Conservation (phyloP, 2,888 invertebrate genomes). For the Aethes cnicana region DNA sequence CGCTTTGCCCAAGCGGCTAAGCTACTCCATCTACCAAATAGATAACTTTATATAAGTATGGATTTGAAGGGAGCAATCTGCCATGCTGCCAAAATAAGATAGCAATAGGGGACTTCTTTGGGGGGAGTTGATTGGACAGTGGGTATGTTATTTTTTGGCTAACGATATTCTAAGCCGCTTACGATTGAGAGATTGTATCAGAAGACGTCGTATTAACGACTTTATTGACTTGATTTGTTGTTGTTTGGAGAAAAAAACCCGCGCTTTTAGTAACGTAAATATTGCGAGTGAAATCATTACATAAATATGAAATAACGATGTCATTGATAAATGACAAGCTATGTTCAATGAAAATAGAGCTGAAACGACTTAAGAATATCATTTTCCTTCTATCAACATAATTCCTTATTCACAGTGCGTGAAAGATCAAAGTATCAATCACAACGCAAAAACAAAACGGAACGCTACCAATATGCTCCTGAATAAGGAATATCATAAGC, state of each 20-base stretch:
- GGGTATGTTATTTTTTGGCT: conserved; percentile 29
- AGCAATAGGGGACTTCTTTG: conserved; percentile 41
- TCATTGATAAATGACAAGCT: neutral
- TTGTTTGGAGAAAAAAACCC: neutral
- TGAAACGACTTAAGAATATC: neutral
- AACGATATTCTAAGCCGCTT: conserved; percentile 27
- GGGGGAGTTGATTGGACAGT: conserved; percentile 33
- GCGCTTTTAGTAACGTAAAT: too few species aligned
- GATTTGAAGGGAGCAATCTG: conserved; percentile 69
- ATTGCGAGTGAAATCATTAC: too few species aligned
- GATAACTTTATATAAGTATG: conserved; percentile 48
- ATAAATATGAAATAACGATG: conserved; percentile 1
- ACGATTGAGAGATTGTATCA: conserved; percentile 22
- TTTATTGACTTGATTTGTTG: conserved; percentile 7
- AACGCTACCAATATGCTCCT: neutral
- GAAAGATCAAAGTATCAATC: neutral
- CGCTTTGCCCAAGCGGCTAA: conserved; percentile 63
- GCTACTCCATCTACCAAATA: conserved; percentile 22
- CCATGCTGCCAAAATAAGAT: conserved; percentile 64
- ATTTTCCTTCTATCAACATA: neutral
- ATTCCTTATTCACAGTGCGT: neutral
- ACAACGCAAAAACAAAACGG: neutral
- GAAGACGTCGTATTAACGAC: conserved; percentile 1
- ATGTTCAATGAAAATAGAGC: neutral
- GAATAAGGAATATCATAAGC: conserved; percentile 17